A percentile compares a stretch with the other conserved stretches of the same genome.
phyloP scores from a whole-genome alignment of 2,888 invertebrate genomes.

The Drosophila niveifrons region DNA sequence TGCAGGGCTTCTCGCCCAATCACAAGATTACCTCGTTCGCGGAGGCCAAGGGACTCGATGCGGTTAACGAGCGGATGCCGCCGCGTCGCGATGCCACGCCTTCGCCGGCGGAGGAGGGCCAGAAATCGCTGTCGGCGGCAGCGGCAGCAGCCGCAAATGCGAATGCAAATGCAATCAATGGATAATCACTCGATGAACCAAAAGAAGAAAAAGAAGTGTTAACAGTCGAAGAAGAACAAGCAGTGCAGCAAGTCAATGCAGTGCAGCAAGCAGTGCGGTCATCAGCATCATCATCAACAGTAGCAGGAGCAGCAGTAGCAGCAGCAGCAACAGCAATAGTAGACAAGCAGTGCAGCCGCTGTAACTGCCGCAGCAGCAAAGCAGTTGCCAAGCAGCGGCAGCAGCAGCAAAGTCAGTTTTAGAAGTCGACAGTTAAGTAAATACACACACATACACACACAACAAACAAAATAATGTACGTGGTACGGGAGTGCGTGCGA shows the following conservation, averaged over 20 bases:
- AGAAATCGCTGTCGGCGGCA: slow-evolving; percentile 82
- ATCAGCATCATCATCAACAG: neutral
- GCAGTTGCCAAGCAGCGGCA: slow-evolving; percentile 18
- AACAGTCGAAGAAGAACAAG: neutral
- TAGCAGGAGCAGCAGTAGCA: slow-evolving; percentile 12
- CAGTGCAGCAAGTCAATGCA: neutral
- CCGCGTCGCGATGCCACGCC: slow-evolving; percentile 95
- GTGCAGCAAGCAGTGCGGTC: neutral
- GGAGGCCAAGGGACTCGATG: slow-evolving; percentile 99
- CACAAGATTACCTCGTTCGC: slow-evolving; percentile 99
- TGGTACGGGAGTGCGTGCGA: slow-evolving; percentile 23
- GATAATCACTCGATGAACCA: slow-evolving; percentile 72
- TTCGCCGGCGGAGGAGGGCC: slow-evolving; percentile 86
- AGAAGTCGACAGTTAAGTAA: slow-evolving; percentile 59
- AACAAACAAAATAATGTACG: slow-evolving; percentile 10
- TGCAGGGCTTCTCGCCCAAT: slow-evolving; percentile 98
- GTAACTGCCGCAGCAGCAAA: slow-evolving; percentile 9
- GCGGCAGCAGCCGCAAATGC: slow-evolving; percentile 84
- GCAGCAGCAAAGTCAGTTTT: slow-evolving; percentile 55
- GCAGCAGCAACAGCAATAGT: neutral
- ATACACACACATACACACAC: neutral
- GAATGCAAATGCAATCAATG: slow-evolving; percentile 83
- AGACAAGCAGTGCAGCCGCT: slow-evolving; percentile 1
- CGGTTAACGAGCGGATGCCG: slow-evolving; percentile 99
- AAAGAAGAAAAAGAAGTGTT: neutral